Base-by-base conservation (phyloP, 1,140 invertebrate species). In the Rhopalosiphum padi region DNA sequence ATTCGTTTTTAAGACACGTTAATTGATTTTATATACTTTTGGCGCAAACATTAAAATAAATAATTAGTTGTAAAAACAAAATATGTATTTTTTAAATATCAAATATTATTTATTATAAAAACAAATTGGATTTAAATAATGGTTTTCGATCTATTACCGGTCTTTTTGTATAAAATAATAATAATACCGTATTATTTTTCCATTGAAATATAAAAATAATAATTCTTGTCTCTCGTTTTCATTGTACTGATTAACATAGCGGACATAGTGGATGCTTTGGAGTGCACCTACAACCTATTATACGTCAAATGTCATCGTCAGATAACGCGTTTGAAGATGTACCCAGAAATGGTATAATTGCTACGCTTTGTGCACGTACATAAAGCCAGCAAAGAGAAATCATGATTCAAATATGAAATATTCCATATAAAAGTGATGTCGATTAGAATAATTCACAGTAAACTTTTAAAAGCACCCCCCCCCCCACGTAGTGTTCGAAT, bases 311-410 rank as follows among this genome's bases (percentile, higher is more conserved):
- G 90, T 82, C 90, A 91, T n/a, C 3, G 18, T n/a, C 90, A 91
- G 90, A 91, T 82, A 60, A 37, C 11, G 46, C 90, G 37, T 91
- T 82, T 91, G 90, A 91, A 77, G 90, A 11, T 22, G 18, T 83
- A 23, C 37, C n/a, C 87, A 22, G 48, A 89, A 35, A 51, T n/a
- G 43, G 68, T 91, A 41, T 41, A 91, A 91, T 82, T 91, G 90
- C 43, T 48, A 35, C 25, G 43, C 68, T 91, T 91, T 91, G 68
- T 48, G 68, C 3, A 11, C 5, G 43, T 3, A 25, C 43, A 35
- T 22, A 83, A 77, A 48, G 90, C 43, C 41, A 91, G 15, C 68
- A 51, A 82, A 7, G 90, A 51, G 22, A 53, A 89, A 53, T 53
- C 35, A 53, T 37, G 1, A 89, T 89, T 89, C 7, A 46, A 87